Evolutionary conservation across 1,140 invertebrate species (phyloP).

Genomic region (Diorhabda elongata): DNA sequence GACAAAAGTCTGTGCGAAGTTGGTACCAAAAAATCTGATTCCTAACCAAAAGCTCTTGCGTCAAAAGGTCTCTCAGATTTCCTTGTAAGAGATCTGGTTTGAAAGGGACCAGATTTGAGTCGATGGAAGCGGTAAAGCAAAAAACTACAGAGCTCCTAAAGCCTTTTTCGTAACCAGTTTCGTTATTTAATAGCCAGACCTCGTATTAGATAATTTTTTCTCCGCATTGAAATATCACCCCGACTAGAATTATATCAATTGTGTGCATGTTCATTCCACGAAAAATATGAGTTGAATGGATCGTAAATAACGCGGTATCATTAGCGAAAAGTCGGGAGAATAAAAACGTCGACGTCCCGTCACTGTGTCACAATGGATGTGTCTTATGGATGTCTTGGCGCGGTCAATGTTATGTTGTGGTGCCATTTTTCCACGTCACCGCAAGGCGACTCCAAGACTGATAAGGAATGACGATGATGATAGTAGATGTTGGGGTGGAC

Average conservation of each 20-base stretch:
- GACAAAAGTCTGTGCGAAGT: too few relatives aligned
- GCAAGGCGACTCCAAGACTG: slow-evolving; percentile 45
- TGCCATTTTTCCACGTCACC: slow-evolving; percentile 47
- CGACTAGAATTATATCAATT: slow-evolving; percentile 5
- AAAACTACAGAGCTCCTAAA: too few relatives aligned
- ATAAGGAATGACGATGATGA: slow-evolving; percentile 37
- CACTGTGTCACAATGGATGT: slow-evolving; percentile 39
- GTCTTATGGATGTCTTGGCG: slow-evolving; percentile 39
- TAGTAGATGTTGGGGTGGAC: slow-evolving; percentile 1
- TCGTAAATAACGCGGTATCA: slow-evolving; percentile 21
- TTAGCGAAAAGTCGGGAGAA: slow-evolving; percentile 19
- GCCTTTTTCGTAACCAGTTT: too few relatives aligned
- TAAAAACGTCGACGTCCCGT: slow-evolving; percentile 30
- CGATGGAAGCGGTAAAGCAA: too few relatives aligned
- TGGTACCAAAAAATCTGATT: too few relatives aligned
- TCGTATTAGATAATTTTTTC: too few relatives aligned
- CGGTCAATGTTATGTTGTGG: slow-evolving; percentile 46
- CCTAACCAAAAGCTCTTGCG: too few relatives aligned
- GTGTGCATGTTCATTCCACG: neutral
- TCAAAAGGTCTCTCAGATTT: too few relatives aligned
- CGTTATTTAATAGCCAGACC: too few relatives aligned
- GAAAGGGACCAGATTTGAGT: too few relatives aligned
- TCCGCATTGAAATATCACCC: neutral
- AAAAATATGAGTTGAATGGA: slow-evolving; percentile 20
- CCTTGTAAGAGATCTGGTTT: too few relatives aligned